Conservation (phyloP, 2,113 vertebrate species). For the Ciconia stormi region DNA sequence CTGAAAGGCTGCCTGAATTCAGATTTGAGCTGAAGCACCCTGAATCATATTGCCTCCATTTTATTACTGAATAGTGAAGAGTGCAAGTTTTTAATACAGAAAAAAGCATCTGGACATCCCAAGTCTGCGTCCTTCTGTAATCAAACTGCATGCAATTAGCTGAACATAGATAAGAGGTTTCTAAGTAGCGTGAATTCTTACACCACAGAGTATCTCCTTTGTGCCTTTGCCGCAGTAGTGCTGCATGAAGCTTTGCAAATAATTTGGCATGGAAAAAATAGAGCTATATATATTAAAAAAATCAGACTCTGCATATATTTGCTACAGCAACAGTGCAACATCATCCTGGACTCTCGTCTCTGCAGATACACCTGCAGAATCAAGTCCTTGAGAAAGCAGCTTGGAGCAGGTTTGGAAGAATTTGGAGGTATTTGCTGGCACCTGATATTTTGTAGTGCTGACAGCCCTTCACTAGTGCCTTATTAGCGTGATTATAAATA, state of each 20-base stretch:
- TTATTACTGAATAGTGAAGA: neutral
- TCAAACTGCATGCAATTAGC: neutral
- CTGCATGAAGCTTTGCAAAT: neutral
- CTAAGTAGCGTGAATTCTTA: neutral
- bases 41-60: fast-evolving
- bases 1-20: neutral
- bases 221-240: neutral
- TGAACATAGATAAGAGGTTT: neutral
- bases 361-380: neutral
- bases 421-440: neutral
- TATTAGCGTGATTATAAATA: neutral
- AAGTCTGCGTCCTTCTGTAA: neutral
- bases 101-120: neutral
- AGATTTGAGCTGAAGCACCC: neutral
- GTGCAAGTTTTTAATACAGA: neutral
- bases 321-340: neutral
- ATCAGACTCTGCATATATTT: neutral
- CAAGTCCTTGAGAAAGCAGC: neutral
- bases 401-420: neutral
- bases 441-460: neutral
- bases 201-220: neutral
- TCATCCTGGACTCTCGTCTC: neutral
- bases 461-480: neutral
- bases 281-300: neutral
- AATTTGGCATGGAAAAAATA: neutral